A percentile compares a stretch with the other conserved stretches of the same genome.
Evolutionary conservation across 2,113 vertebrate species (phyloP).

Genomic region (Peucedramus taeniatus): DNA sequence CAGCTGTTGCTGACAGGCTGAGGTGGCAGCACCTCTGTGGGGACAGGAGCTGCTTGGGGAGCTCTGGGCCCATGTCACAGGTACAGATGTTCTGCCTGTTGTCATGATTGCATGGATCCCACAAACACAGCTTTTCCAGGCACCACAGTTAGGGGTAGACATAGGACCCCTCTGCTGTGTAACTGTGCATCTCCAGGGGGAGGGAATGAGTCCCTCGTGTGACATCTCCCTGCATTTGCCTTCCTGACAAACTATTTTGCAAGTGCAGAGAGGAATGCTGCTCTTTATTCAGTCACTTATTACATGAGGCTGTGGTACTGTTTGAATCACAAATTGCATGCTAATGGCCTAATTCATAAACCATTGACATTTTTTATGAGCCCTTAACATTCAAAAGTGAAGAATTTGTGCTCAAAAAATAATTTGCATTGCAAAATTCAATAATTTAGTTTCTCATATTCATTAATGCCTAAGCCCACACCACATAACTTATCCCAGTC

Average conservation of each 20-base stretch:
- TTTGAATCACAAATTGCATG: slow-evolving; percentile 78
- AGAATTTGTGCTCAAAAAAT: slow-evolving; percentile 80
- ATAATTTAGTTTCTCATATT: slow-evolving; percentile 81
- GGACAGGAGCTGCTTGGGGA: neutral
- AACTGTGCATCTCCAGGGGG: neutral
- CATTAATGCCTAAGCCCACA: slow-evolving; percentile 78
- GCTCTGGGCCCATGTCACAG: neutral
- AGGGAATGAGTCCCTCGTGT: neutral
- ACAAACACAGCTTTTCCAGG: neutral
- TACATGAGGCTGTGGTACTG: slow-evolving; percentile 57
- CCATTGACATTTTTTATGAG: slow-evolving; percentile 81
- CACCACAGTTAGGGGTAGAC: neutral
- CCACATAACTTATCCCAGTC: slow-evolving; percentile 76
- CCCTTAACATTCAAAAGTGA: slow-evolving; percentile 79
- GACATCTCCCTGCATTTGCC: neutral
- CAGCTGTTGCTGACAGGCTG: neutral
- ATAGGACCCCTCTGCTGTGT: neutral
- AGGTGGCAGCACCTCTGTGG: neutral
- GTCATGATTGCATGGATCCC: neutral
- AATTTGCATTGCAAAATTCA: slow-evolving; percentile 82
- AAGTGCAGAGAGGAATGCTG: slow-evolving; percentile 38
- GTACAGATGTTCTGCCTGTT: neutral
- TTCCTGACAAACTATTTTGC: slow-evolving; percentile 60
- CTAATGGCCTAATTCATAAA: slow-evolving; percentile 82
- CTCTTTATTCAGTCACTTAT: slow-evolving; percentile 69